Evolutionary conservation across 2,888 invertebrate genomes (phyloP).

Genomic region (Philaethria dido): DNA sequence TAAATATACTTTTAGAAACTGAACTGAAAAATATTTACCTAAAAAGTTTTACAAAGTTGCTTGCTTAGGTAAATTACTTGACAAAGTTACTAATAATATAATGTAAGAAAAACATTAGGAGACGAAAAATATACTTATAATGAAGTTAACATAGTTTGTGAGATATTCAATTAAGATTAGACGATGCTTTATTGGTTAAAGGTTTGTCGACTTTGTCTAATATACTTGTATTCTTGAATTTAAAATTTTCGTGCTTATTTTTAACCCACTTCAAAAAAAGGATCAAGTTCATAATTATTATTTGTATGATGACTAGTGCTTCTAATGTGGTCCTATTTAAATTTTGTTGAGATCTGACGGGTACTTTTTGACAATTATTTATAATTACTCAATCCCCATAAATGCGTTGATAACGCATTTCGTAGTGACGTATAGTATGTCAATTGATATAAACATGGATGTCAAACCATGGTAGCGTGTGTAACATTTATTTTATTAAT

Average conservation of each 20-base stretch:
- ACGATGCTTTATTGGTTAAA: background rate
- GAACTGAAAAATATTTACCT: background rate
- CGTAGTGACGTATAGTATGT: no score
- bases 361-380: no score
- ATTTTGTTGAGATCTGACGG: no score
- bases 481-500: no score
- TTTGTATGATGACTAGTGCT: no score
- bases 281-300: no score
- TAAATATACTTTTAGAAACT: background rate
- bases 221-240: background rate
- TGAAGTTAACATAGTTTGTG: background rate
- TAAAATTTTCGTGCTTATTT: background rate
- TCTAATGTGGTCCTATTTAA: no score
- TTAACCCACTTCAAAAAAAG: no score
- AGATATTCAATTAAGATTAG: slow-evolving; percentile 15
- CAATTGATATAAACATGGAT: no score
- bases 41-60: background rate
- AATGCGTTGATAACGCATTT: no score
- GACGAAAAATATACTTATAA: slow-evolving; percentile 14
- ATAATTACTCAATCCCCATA: no score
- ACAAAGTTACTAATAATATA: slow-evolving; percentile 14
- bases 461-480: no score
- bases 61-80: slow-evolving; percentile 9
- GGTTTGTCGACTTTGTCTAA: background rate
- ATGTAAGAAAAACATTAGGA: slow-evolving; percentile 5